Base-by-base conservation (phyloP, 2,113 vertebrate genomes). In the Crotalus horridus region DNA sequence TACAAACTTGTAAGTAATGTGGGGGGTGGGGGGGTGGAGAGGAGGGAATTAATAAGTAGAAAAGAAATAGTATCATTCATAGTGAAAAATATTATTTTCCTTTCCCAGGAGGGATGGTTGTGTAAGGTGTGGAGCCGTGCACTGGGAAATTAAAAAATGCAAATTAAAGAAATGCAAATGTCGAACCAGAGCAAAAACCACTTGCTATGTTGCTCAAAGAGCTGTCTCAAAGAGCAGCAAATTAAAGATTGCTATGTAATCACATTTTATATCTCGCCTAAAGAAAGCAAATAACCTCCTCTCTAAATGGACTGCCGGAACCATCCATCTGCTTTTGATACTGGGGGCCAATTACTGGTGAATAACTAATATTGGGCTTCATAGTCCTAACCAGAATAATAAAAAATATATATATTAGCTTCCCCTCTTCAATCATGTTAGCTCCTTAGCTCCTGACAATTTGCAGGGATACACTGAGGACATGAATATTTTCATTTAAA, bases 71-170 rank as follows among this genome's bases (percentile, higher is more conserved):
- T 95, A 96, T 96, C 95, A 96, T 97, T 97, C 97, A 97, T 95
- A 96, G 96, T 96, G 96, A 96, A 97, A 97, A 97, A 94, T 96
- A 96, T 96, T 97, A 95, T 96, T 88, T 97, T 95, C 91, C 93
- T 92, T 97, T 96, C 96, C 96, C 96, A 95, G 29, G 61, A 95
- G 97, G 94, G 93, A 96, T 96, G 96, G 94, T 96, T 96, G 94
- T 91, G 95, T 97, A 29, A 98, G 97, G 95, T 98, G 96, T 96
- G 93, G 96, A 97, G 93, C 94, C 95, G 94, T 95, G 97, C 96
- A 96, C 96, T 96, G 96, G 96, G 96, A 98, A 97, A 98, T 98
- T 98, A 98, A 97, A 98, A 97, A 97, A 97, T 98, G 96, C 97
- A 98, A 98, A 98, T 98, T 96, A 95, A 96, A 97, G 54, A 97